Evolutionary conservation across 2,113 vertebrate genomes (phyloP), one percentile per base, ranked within the genome.

Genomic region (Odobenus rosmarus): DNA sequence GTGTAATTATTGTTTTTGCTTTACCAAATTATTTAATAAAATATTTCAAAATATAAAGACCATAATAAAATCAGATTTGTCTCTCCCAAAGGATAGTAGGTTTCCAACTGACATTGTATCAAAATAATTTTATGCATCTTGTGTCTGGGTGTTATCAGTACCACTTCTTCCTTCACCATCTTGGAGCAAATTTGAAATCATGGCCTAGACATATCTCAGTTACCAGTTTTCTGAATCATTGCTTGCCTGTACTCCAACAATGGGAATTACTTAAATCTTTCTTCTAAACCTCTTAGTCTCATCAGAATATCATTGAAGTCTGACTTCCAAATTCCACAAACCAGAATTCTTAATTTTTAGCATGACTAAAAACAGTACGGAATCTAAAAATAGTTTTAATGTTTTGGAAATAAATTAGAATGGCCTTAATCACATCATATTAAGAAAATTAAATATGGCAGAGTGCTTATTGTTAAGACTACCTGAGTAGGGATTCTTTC

Each of bases 21-120:
- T 93, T 85, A 93, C 57, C 49, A 89, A 72, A 57, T 96, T 76
- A 55, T 23, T 93, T 88, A 77, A 49, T 79, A 88, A 95, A 91
- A n/a, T 96, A 90, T 82, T 96, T 82, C 19, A 67, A 77, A 89
- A 49, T 19, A 51, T 46, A 77, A 53, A 67, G 57, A 67, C 10
- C 2, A 3, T 84, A 76, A 71, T 83, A 82, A 94, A 89, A 76
- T 88, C 57, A 85, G 18, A 67, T 53, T 53, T 94, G 11, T 92
- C 51, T 90, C 26, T 59, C 83, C 57, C 21, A 72, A 69, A 85
- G 39, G 21, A 33, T 69, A 53, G 31, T 53, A 49, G 16, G 7
- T 61, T 90, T 86, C 33, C 8, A 49, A 33, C 9, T 90, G 59
- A 81, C 57, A 53, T n/a, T 57, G 36, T 94, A 8, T 64, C 79